These are phyloP conservation scores for Odontomyia ornata DNA, from an alignment of 2,888 invertebrate species.

Conservation along the genomic window DNA sequence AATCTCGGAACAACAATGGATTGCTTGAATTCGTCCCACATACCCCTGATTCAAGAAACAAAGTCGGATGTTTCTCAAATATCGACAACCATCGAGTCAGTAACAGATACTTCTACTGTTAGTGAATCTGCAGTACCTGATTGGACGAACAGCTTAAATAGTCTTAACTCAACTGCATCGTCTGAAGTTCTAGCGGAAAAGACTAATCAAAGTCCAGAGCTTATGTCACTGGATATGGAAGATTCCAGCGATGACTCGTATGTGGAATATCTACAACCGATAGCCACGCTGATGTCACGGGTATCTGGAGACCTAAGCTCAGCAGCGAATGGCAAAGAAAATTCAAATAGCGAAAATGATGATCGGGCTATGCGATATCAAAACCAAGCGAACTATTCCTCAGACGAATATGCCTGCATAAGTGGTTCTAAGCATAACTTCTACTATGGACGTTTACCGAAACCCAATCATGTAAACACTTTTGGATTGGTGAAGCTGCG, in stretches of 20 bases:
- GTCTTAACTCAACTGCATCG: neutral
- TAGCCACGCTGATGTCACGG: neutral
- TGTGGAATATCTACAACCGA: neutral
- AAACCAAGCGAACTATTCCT: neutral
- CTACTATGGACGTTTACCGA: constrained; percentile 42
- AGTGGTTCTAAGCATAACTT: constrained; percentile 9
- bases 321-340: constrained; percentile 29
- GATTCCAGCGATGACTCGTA: neutral
- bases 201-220: neutral
- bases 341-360: constrained; percentile 3
- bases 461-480: constrained; percentile 42
- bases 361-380: neutral
- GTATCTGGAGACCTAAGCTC: neutral
- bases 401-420: neutral
- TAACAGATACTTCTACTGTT: neutral
- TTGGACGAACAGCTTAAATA: neutral
- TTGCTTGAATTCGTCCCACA: neutral
- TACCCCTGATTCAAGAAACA: neutral
- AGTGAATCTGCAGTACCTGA: neutral
- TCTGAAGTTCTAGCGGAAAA: neutral
- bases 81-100: neutral
- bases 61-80: neutral
- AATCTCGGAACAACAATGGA: neutral
- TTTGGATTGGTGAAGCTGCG: constrained; percentile 46
- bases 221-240: neutral